phyloP scores from a whole-genome alignment of 2,113 vertebrate genomes.

The Pygathrix nemaeus region DNA sequence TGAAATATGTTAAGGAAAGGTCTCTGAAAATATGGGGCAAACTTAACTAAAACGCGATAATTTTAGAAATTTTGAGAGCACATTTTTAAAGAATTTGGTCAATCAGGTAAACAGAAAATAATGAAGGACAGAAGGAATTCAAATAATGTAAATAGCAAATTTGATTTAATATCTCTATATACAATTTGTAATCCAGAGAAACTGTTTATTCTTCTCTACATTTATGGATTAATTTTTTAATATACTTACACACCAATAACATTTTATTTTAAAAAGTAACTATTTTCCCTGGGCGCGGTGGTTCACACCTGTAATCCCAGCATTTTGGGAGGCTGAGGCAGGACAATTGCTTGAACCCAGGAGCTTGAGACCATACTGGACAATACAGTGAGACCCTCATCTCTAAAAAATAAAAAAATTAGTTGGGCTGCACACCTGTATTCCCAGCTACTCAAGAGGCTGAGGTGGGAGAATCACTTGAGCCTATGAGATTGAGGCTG shows the following conservation, averaged over 20 bases:
- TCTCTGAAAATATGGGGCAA: neutral
- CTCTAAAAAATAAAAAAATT: too few species aligned
- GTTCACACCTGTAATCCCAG: neutral
- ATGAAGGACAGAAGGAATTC: neutral
- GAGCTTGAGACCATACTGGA: neutral
- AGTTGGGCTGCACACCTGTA: too few species aligned
- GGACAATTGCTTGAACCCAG: neutral
- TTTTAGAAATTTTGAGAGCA: neutral
- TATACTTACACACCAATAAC: neutral
- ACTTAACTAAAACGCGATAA: neutral
- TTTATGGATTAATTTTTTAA: neutral
- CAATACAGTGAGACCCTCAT: neutral
- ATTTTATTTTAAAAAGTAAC: neutral
- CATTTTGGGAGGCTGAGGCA: neutral
- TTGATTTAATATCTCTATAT: too few species aligned
- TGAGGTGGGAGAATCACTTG: too few species aligned
- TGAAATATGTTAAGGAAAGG: neutral
- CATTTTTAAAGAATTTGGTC: neutral
- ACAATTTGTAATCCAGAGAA: neutral
- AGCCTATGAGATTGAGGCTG: too few species aligned
- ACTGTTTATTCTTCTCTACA: neutral
- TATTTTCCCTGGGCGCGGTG: neutral
- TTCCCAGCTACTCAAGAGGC: too few species aligned
- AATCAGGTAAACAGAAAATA: neutral
- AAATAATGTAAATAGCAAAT: neutral